phyloP scores from a whole-genome alignment of 2,888 invertebrate genomes.

The Nemoura dubitans region DNA sequence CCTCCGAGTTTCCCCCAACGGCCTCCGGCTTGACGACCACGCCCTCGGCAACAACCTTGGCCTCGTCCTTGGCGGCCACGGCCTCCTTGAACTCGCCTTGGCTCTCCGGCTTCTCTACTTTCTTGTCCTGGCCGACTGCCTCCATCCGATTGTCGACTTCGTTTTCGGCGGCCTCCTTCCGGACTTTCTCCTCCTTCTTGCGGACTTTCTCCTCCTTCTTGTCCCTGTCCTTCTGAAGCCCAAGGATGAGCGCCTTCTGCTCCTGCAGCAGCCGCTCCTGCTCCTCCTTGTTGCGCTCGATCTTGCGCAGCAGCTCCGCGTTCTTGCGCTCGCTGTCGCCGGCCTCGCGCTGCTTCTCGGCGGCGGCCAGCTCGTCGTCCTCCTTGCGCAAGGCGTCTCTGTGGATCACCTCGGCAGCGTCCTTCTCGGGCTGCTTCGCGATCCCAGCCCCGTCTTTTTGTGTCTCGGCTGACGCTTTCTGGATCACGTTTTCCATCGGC shows the following conservation, averaged over 20 bases:
- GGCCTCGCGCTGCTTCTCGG: neutral
- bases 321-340: constrained; percentile 15
- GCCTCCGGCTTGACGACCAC: neutral
- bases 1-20: neutral
- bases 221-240: constrained; percentile 31
- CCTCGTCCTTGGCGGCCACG: neutral
- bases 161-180: constrained; percentile 50
- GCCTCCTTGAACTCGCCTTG: neutral
- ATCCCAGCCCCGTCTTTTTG: too few species aligned
- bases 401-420: constrained; percentile 60
- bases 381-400: constrained; percentile 61
- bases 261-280: constrained; percentile 68
- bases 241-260: constrained; percentile 16
- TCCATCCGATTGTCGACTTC: constrained; percentile 52
- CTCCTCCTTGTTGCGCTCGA: constrained; percentile 71
- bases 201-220: constrained; percentile 55
- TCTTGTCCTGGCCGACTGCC: constrained; percentile 55
- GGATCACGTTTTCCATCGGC: too few species aligned
- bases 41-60: neutral
- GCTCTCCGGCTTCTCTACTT: constrained; percentile 53
- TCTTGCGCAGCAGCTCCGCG: constrained; percentile 18
- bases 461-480: too few species aligned
- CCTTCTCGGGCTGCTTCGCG: constrained; percentile 47
- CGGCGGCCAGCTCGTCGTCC: constrained; percentile 56
- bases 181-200: neutral